Percentiles rank a stretch among this genome's conserved stretches.
phyloP scores from a whole-genome alignment of 1,140 invertebrate genomes.

The Drosophila pseudoobscura region DNA sequence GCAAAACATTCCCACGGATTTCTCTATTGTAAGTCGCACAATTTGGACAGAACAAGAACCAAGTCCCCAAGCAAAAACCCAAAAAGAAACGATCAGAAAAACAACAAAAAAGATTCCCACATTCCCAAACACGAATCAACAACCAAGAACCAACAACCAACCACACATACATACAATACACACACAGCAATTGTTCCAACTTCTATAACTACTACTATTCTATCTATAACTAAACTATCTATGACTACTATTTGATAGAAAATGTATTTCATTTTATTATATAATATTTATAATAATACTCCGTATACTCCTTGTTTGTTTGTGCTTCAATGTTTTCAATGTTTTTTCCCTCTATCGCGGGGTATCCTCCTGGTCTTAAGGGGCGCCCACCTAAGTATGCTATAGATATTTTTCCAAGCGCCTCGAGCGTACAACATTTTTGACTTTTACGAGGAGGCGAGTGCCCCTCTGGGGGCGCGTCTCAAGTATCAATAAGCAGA shows the following conservation, averaged over 20 bases:
- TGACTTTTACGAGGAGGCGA: slow-evolving; percentile 44
- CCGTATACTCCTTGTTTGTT: slow-evolving; percentile 31
- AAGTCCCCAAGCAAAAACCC: slow-evolving; percentile 15
- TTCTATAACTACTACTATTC: slow-evolving; percentile 25
- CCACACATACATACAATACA: slow-evolving; percentile 26
- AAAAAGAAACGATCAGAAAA: slow-evolving; percentile 10
- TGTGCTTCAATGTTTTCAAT: slow-evolving; percentile 35
- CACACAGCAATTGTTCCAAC: slow-evolving; percentile 40
- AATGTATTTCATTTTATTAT: slow-evolving; percentile 35
- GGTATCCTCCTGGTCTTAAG: too few species aligned
- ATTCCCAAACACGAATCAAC: slow-evolving; percentile 22
- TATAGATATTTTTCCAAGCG: slow-evolving; percentile 50
- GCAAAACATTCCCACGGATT: slow-evolving; percentile 82
- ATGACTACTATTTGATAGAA: slow-evolving; percentile 39
- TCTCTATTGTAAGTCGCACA: slow-evolving; percentile 82
- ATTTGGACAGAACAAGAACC: slow-evolving; percentile 58
- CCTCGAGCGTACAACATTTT: slow-evolving; percentile 46
- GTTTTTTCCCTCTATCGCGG: slow-evolving; percentile 34
- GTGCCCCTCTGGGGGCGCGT: slow-evolving; percentile 25
- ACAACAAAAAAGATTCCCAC: slow-evolving; percentile 16
- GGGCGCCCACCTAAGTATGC: slow-evolving; percentile 64
- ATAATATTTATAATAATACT: slow-evolving; percentile 22
- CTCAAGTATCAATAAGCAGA: slow-evolving; percentile 59
- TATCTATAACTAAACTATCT: slow-evolving; percentile 29
- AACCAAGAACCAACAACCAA: slow-evolving; percentile 22